Conservation (phyloP, 2,797 vertebrate genomes). For the Triplophysa yarkandensis region DNA sequence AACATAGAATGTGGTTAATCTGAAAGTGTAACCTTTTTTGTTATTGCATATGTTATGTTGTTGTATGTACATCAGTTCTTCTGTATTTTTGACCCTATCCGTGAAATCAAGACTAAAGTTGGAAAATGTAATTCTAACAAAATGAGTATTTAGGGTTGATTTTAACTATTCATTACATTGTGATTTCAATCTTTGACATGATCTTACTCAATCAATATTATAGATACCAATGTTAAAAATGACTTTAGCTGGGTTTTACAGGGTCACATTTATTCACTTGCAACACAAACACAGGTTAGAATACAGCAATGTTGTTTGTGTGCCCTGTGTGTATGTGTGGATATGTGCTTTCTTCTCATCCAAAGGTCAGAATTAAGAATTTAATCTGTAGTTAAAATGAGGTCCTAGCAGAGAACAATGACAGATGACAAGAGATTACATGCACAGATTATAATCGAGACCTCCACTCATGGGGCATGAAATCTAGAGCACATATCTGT, state of each 20-base stretch:
- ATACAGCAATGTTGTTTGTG: background rate
- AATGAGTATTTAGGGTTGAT: no score
- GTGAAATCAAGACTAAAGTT: no score
- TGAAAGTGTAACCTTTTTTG: no score
- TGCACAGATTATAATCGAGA: slow-evolving; percentile 67
- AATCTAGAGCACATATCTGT: slow-evolving; percentile 30
- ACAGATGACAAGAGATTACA: slow-evolving; percentile 76
- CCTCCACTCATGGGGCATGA: slow-evolving; percentile 22
- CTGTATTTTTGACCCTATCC: no score
- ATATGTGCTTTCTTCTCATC: slow-evolving; percentile 60
- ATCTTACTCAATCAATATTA: no score
- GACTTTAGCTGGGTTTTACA: no score
- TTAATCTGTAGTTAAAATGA: slow-evolving; percentile 71
- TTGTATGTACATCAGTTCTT: slow-evolving; percentile 1
- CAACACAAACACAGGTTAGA: background rate
- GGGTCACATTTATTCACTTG: background rate
- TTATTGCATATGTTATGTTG: background rate
- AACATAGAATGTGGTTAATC: no score
- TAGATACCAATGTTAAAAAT: no score
- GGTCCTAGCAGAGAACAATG: slow-evolving; percentile 71
- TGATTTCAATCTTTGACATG: no score
- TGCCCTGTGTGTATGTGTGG: slow-evolving; percentile 38
- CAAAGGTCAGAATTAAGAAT: slow-evolving; percentile 66
- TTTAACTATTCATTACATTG: no score
- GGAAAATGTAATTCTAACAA: no score